Evolutionary conservation across 2,113 vertebrate species (phyloP), one percentile per base, ranked within the genome.

Genomic region (Cebus imitator): DNA sequence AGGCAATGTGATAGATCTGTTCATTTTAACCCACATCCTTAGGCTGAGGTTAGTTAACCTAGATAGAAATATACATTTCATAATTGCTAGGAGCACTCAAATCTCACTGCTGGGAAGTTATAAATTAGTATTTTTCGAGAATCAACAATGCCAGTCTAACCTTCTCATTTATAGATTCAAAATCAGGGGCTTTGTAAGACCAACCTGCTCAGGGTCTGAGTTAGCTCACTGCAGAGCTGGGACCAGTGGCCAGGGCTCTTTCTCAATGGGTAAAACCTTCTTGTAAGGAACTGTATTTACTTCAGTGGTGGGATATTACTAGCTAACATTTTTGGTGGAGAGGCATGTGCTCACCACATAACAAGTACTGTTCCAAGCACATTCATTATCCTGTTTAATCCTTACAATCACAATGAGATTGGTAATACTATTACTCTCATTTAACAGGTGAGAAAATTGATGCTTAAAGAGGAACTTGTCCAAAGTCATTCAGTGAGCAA

Each of bases 1-100:
- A 27, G 64, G 58, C 50, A 84, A 40, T 52, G 30, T 68, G 30
- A 66, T 50, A 76, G 43, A 82, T 57, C 23, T 91, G 5, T 81
- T 97, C n/a, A 75, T 87, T 95, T 87, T 84, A 81, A 76, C 55
- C 43, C 40, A 81, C 27, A 96, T 92, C 64, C 79, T 90, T 82
- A 8, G 27, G 12, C 18, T 90, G 43, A 89, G 25, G 64, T 81
- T 90, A 52, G 76, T 66, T 87, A 87, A 87, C 25, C 30, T 81
- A 90, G 72, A 92, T 55, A 92, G 78, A 97, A 95, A 91, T 40
- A 68, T 1, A 58, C 4, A 88, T 48, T 76, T 92, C 23, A 10
- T 45, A 95, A 70, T 80, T 81, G 45, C 64, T 17, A 43, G 64
- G 45, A 72, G 32, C 18, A 43, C 27, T 97, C 37, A 76, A 6